phyloP scores from a whole-genome alignment of 1,140 invertebrate species.

The Caenorhabditis brenneri region DNA sequence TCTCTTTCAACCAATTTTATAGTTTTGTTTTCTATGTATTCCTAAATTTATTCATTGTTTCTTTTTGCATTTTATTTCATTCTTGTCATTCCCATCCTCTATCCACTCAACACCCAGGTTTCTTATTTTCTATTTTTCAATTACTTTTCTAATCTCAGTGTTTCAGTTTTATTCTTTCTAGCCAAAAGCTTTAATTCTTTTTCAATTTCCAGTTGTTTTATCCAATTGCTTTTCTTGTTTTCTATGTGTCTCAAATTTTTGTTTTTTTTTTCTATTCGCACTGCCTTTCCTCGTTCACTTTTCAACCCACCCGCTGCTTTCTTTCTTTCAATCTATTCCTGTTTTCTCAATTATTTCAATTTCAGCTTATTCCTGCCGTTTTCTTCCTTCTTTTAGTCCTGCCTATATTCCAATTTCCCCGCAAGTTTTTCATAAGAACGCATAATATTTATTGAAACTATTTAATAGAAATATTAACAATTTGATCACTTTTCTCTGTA shows the following conservation, averaged over 20 bases:
- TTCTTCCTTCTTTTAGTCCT: background rate
- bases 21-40: background rate
- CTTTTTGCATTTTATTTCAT: slow-evolving; percentile 76
- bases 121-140: background rate
- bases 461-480: background rate
- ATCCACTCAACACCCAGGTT: background rate
- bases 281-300: slow-evolving; percentile 34
- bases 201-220: background rate
- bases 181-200: slow-evolving; percentile 5
- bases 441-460: slow-evolving; percentile 40
- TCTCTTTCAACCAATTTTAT: background rate
- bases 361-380: background rate
- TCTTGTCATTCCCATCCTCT: background rate
- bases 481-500: background rate
- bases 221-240: slow-evolving; percentile 9
- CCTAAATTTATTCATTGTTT: background rate
- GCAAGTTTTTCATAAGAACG: background rate
- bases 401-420: background rate
- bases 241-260: background rate
- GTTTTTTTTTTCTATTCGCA: background rate
- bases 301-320: slow-evolving; percentile 29
- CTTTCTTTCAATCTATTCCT: background rate
- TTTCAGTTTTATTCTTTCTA: background rate
- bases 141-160: background rate
- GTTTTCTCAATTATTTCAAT: background rate